Evolutionary conservation across 2,113 vertebrate genomes (phyloP).

Genomic region (Hippolais icterina): DNA sequence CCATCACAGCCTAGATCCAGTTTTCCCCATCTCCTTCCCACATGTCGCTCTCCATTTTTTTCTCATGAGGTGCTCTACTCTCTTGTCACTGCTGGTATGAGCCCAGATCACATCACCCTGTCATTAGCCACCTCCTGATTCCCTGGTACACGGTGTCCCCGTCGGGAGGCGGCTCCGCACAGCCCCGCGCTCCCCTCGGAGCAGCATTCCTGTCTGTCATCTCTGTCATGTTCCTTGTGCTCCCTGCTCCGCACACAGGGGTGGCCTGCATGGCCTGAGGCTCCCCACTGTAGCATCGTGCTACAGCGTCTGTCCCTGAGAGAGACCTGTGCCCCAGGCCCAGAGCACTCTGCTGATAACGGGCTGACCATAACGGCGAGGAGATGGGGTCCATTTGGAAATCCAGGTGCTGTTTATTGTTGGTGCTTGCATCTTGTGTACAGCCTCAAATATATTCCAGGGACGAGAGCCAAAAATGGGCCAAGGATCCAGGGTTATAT

Average conservation of each 20-base stretch:
- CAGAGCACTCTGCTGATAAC: neutral
- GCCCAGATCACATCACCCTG: neutral
- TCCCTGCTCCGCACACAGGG: fast-evolving
- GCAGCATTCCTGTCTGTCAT: neutral
- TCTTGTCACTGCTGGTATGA: neutral
- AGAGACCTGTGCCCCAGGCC: neutral
- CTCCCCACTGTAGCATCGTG: neutral
- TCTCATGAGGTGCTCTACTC: neutral
- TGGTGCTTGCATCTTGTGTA: neutral
- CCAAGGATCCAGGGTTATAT: neutral
- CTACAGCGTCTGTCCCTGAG: no score
- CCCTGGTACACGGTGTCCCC: neutral
- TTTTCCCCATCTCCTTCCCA: neutral
- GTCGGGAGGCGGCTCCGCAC: neutral
- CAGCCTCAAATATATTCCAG: neutral
- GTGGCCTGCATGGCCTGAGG: neutral
- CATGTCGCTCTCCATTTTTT: neutral
- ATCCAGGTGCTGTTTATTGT: neutral
- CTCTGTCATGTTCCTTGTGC: neutral
- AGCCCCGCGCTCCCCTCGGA: neutral
- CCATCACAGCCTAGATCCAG: neutral
- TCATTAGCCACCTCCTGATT: neutral
- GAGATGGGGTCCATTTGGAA: neutral
- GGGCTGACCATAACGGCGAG: neutral
- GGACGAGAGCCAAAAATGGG: neutral